Percentiles rank a stretch among this genome's conserved stretches.
Evolutionary conservation across 2,888 invertebrate species (phyloP).

Genomic region (Pogonocherus hispidulus): DNA sequence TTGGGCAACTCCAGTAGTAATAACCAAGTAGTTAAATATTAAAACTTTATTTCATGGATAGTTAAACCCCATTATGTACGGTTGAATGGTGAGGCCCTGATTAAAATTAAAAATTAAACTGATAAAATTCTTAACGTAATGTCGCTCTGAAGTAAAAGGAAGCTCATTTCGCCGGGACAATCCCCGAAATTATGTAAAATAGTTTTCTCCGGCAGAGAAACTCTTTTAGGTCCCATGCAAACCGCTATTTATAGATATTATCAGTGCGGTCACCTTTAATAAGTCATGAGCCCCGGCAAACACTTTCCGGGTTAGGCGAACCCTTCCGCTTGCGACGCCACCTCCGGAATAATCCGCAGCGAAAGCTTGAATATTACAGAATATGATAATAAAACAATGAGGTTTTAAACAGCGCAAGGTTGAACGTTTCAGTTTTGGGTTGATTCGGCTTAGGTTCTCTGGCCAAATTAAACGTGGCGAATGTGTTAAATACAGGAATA

Average conservation of each 20-base stretch:
- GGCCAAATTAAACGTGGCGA: background rate
- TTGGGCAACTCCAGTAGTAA: constrained; percentile 33
- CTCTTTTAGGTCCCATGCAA: constrained; percentile 42
- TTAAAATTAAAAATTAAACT: constrained; percentile 52
- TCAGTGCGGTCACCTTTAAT: constrained; percentile 52
- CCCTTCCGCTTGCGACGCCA: constrained; percentile 35
- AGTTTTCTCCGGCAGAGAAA: constrained; percentile 24
- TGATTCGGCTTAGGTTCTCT: background rate
- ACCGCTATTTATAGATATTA: constrained; percentile 52
- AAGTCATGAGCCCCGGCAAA: constrained; percentile 48
- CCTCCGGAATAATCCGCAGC: constrained; percentile 27
- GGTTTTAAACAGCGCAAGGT: background rate
- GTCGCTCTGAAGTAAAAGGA: constrained; percentile 5
- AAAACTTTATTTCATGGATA: constrained; percentile 50
- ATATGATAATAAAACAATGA: constrained; percentile 28
- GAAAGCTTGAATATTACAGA: constrained; percentile 20
- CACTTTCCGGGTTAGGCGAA: constrained; percentile 39
- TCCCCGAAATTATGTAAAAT: constrained; percentile 37
- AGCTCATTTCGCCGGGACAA: constrained; percentile 14
- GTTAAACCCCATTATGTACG: constrained; percentile 49
- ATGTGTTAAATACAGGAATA: background rate
- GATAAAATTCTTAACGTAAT: constrained; percentile 33
- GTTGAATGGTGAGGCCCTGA: constrained; percentile 45
- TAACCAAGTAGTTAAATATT: constrained; percentile 48
- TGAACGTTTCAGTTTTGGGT: constrained; percentile 14